These are phyloP conservation scores for Oryzias celebensis DNA, from an alignment of 2,113 vertebrate species.

Conservation along the genomic window DNA sequence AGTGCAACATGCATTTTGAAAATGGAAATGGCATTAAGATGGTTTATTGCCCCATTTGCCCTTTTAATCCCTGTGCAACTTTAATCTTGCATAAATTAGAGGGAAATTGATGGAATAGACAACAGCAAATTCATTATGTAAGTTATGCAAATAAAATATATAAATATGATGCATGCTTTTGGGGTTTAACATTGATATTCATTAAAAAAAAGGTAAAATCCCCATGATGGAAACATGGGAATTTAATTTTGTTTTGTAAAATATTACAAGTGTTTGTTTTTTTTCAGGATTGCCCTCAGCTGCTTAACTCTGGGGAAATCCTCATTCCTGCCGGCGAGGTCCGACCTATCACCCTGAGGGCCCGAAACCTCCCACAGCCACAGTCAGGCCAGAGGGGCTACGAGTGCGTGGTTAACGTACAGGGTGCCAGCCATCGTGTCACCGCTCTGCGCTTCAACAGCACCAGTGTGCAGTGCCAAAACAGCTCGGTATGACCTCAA, in stretches of 20 bases:
- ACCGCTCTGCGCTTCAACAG: conserved; percentile 99
- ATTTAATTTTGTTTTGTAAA: too few species aligned
- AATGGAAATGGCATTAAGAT: conserved; percentile 30
- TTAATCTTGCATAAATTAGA: conserved; percentile 8
- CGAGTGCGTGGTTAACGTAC: conserved; percentile 91
- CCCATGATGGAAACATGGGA: too few species aligned
- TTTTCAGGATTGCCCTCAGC: conserved; percentile 91
- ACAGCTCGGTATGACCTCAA: conserved; percentile 87
- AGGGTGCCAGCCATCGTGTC: conserved; percentile 87
- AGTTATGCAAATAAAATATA: conserved; percentile 13
- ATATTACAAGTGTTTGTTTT: background rate
- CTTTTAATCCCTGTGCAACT: conserved; percentile 36
- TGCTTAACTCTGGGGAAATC: conserved; percentile 91
- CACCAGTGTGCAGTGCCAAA: conserved; percentile 98
- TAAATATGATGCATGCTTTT: background rate
- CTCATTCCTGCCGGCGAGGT: conserved; percentile 94
- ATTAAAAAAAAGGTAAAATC: too few species aligned
- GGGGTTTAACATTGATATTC: background rate
- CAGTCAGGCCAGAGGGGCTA: conserved; percentile 96
- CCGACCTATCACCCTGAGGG: conserved; percentile 92
- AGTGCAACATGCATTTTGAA: conserved; percentile 1
- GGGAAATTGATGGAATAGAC: conserved; percentile 1
- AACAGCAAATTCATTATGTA: conserved; percentile 1
- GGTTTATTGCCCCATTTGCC: conserved; percentile 24
- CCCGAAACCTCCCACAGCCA: conserved; percentile 93